A percentile compares a stretch with the other conserved stretches of the same genome.
These are phyloP conservation scores for Microctenopoma stevenorrisi DNA, from an alignment of 2,797 vertebrate species.

Conservation along the genomic window DNA sequence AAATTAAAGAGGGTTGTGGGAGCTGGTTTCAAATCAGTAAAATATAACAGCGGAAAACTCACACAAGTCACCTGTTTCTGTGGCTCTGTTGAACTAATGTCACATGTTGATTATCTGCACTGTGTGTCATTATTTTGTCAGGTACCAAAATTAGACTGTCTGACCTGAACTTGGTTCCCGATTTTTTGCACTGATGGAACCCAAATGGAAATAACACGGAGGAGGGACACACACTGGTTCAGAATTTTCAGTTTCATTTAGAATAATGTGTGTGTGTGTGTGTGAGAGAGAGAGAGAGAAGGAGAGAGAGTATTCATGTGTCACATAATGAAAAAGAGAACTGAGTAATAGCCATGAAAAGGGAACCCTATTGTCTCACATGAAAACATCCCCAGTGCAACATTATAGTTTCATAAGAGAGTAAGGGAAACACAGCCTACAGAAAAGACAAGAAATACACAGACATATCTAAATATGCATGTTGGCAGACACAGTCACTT, in stretches of 20 bases:
- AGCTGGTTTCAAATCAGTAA: slow-evolving; percentile 4
- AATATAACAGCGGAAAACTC: slow-evolving; percentile 16
- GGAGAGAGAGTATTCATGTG: slow-evolving; percentile 32
- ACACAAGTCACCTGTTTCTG: slow-evolving; percentile 7
- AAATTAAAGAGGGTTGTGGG: slow-evolving; percentile 14
- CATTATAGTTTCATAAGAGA: slow-evolving; percentile 55
- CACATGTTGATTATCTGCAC: background rate
- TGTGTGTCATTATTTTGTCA: background rate
- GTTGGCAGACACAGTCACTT: slow-evolving; percentile 8
- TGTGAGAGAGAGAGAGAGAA: slow-evolving; percentile 17
- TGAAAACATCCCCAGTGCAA: slow-evolving; percentile 59
- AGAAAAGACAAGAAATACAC: slow-evolving; percentile 30
- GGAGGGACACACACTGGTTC: slow-evolving; percentile 47
- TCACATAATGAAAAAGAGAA: slow-evolving; percentile 47
- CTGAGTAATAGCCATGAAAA: slow-evolving; percentile 75
- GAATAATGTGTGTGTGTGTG: slow-evolving; percentile 2
- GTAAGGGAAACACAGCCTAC: slow-evolving; percentile 39
- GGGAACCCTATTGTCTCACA: slow-evolving; percentile 81
- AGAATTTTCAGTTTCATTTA: slow-evolving; percentile 73
- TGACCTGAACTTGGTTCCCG: slow-evolving; percentile 25
- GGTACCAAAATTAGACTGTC: background rate
- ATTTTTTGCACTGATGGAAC: slow-evolving; percentile 24
- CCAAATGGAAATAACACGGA: slow-evolving; percentile 64
- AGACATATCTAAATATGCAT: slow-evolving; percentile 8
- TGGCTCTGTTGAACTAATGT: background rate